Evolutionary conservation across 2,888 invertebrate species (phyloP), one percentile per base, ranked within the genome.

Genomic region (Catocala nupta): DNA sequence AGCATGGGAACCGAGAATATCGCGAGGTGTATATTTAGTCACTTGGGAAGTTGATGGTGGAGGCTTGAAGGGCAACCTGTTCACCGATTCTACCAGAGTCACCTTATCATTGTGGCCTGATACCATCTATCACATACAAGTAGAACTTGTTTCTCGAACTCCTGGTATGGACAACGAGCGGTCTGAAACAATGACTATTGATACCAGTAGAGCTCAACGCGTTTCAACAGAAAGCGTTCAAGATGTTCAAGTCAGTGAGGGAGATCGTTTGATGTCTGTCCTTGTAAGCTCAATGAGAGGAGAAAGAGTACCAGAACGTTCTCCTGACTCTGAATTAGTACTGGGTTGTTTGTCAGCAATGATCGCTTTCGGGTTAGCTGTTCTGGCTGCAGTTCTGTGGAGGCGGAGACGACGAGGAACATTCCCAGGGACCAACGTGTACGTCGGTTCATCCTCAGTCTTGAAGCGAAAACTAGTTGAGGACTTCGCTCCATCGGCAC

Each of bases 1-100:
- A 73, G 96, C 96, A 53, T 96, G 96, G 96, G 96, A 96, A 78
- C 95, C 96, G 9, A 95, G 96, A 89, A 95, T 95, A 82, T 94
- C 91, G 60, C 95, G 95, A 57, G 96, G 96, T 34, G 96, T 97
- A 64, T 97, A 97, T 90, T 94, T 97, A 82, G 97, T 97, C 57
- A 97, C 97, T 68, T 97, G 97, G 97, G 97, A 97, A 95, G 96
- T 97, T 59, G 96, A 96, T 81, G 97, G 97, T 63, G 97, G 97
- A 75, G 97, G 97, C 71, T 93, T 97, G 66, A 97, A 96, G 90
- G 97, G 97, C 72, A 97, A 97, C 90, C 94, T 97, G 71, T 96
- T 97, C 89, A 97, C 97, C 48, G 97, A 97, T 88, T 96, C 97
- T 57, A 97, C 97, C 63, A 95, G 96, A 81, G 97, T 97, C 68